These are phyloP conservation scores for Threskiornis aethiopicus DNA, from an alignment of 2,797 vertebrate species.

Conservation along the genomic window DNA sequence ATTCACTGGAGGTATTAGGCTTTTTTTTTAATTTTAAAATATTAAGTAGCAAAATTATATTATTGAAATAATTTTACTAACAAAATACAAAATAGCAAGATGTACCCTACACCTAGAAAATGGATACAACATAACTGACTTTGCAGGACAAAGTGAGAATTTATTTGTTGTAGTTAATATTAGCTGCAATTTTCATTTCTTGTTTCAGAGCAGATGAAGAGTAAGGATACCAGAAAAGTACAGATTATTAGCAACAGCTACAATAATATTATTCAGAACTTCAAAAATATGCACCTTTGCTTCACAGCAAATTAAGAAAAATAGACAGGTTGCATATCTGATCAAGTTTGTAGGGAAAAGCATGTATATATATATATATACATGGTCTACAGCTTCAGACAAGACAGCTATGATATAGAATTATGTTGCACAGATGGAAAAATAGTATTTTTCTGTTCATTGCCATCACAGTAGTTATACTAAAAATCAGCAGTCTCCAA, in stretches of 20 bases:
- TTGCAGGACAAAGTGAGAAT: background rate
- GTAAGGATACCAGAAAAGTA: background rate
- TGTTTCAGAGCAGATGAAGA: background rate
- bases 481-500: background rate
- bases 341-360: background rate
- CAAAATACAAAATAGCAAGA: fast-evolving
- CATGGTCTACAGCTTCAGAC: background rate
- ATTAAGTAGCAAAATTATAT: background rate
- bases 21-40: background rate
- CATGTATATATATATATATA: background rate
- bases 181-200: background rate
- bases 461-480: background rate
- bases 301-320: background rate
- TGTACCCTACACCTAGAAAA: background rate
- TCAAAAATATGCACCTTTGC: background rate
- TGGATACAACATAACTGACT: background rate
- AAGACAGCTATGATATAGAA: background rate
- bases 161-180: background rate
- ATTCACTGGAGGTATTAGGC: background rate
- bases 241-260: background rate
- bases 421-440: background rate
- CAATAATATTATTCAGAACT: background rate
- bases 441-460: background rate
- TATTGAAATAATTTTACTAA: background rate
- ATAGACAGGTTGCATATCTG: background rate